Base-by-base conservation (phyloP, 2,113 vertebrate genomes). In the Romanogobio albipinnatus region DNA sequence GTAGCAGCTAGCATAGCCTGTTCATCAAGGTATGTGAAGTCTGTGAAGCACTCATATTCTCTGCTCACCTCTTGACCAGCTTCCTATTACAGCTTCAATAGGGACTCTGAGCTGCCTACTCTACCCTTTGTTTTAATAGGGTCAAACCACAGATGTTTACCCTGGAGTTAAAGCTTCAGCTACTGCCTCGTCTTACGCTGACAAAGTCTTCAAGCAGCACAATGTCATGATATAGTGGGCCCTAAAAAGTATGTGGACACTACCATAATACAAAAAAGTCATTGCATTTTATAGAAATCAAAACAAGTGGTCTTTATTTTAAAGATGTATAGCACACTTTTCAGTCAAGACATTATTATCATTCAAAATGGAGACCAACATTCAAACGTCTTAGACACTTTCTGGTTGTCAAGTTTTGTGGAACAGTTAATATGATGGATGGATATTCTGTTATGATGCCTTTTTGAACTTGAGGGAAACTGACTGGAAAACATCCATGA, bases 131-230 rank as follows among this genome's bases (percentile, higher is more conserved):
- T 19, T 84, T 88, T 88, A 84, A 83, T 64, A 70, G 76, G 87
- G 81, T 85, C 82, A 85, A 85, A 80, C 56, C 80, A 49, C 84
- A 88, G 80, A 83, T 88, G 87, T 80, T 68, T 66, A 84, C 22
- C 74, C 43, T 39, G 1, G 29, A 84, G 26, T 77, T 76, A 13
- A 53, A 74, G n/a, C 39, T 15, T 58, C 17, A 70, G 85, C 76
- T 59, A 33, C 73, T 51, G 45, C 47, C 29, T 36, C 26, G 1
- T 58, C 49, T 58, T n/a, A 76, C 6, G 2, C 51, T 39, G 51
- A 26, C 43, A 47, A 61, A 61, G 39, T 73, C 39, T 73, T 47
- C 70, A 73, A 24, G 43, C 39, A 45, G 14, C 22, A 73, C 43
- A 15, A 26, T 49, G 39, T 13, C 71, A 14, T 14, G 39, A 73